Percentiles rank a stretch among this genome's conserved stretches.
These are phyloP conservation scores for Ancistrus triradiatus DNA, from an alignment of 2,113 vertebrate genomes.

Conservation along the genomic window DNA sequence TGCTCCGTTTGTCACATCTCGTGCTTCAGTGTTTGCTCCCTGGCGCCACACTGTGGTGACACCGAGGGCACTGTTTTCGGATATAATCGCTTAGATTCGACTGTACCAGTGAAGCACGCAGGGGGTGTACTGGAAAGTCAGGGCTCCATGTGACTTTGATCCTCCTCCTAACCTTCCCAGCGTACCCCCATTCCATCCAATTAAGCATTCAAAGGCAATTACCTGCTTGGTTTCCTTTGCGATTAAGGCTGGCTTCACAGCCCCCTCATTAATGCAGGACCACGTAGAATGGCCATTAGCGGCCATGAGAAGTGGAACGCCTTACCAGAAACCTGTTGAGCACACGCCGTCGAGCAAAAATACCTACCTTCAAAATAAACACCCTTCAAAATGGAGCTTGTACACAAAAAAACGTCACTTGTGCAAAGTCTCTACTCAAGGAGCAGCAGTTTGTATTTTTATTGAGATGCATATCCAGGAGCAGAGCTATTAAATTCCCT, in stretches of 20 bases:
- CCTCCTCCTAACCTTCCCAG: conserved; percentile 52
- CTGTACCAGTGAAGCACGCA: not conserved
- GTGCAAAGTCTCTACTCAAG: no score
- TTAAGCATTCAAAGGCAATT: conserved; percentile 93
- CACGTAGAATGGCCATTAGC: conserved; percentile 85
- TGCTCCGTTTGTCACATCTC: not conserved
- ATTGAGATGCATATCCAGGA: no score
- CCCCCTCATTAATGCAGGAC: conserved; percentile 87
- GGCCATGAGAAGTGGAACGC: conserved; percentile 74
- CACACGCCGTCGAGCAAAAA: conserved; percentile 47
- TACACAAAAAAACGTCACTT: not conserved
- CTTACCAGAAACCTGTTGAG: conserved; percentile 80
- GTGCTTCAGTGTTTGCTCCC: conserved; percentile 2
- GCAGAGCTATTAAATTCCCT: no score
- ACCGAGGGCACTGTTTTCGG: no score
- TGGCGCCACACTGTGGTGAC: conserved; percentile 21
- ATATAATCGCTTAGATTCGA: not conserved
- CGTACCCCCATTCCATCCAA: conserved; percentile 50
- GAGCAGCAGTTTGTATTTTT: no score
- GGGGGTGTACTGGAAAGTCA: conserved; percentile 22
- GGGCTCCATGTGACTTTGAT: conserved; percentile 72
- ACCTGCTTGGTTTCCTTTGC: conserved; percentile 91
- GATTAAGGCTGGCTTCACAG: conserved; percentile 75
- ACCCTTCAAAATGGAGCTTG: not conserved
- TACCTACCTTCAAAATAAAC: not conserved